These are phyloP conservation scores for Diabrotica undecimpunctata DNA, from an alignment of 1,140 invertebrate species.

Conservation along the genomic window DNA sequence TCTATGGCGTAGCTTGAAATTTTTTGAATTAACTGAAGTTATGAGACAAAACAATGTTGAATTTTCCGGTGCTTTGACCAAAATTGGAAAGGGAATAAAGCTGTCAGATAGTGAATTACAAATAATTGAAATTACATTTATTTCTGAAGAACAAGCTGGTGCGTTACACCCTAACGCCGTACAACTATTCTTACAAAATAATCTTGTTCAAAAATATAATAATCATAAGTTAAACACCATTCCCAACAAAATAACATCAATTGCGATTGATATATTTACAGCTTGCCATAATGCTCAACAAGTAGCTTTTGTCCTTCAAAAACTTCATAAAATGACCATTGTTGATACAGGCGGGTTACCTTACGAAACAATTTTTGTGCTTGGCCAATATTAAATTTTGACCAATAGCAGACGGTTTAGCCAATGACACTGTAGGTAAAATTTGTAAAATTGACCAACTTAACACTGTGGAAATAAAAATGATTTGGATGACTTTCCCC, in stretches of 20 bases:
- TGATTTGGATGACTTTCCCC: too few species aligned
- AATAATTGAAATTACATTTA: slow-evolving; percentile 32
- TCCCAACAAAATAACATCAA: too few species aligned
- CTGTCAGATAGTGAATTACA: slow-evolving; percentile 23
- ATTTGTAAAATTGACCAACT: too few species aligned
- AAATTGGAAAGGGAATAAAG: slow-evolving; percentile 36
- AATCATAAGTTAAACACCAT: too few species aligned
- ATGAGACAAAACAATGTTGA: slow-evolving; percentile 36
- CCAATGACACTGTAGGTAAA: slow-evolving; percentile 43
- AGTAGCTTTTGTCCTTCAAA: too few species aligned
- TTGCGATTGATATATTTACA: too few species aligned
- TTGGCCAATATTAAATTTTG: slow-evolving; percentile 41
- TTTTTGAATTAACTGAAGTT: slow-evolving; percentile 38
- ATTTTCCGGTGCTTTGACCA: slow-evolving; percentile 41
- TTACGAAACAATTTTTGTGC: slow-evolving; percentile 40
- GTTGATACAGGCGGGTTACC: slow-evolving; percentile 44
- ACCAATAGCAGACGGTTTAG: slow-evolving; percentile 43
- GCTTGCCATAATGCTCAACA: too few species aligned
- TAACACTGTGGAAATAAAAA: too few species aligned
- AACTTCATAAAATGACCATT: slow-evolving; percentile 42
- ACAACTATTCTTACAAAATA: slow-evolving; percentile 31
- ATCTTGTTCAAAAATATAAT: slow-evolving; percentile 26
- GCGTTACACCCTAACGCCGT: slow-evolving; percentile 31
- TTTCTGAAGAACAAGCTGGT: slow-evolving; percentile 25
- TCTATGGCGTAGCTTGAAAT: slow-evolving; percentile 38